Conservation (phyloP, 1,140 invertebrate genomes). For the Glomeris maerens region DNA sequence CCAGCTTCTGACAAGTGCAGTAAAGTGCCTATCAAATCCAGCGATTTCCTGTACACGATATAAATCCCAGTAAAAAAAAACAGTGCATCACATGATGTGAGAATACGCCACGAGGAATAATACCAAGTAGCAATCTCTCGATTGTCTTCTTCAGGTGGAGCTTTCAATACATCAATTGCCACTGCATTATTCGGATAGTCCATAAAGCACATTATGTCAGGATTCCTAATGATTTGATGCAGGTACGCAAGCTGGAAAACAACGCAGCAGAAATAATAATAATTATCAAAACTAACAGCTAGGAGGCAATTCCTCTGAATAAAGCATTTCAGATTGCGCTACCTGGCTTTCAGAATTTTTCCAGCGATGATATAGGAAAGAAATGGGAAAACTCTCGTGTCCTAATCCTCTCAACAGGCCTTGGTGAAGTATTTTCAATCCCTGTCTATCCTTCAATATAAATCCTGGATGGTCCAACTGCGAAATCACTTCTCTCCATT, state of each 20-base stretch:
- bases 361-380: slow-evolving; percentile 78
- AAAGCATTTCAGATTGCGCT: slow-evolving; percentile 5
- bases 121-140: slow-evolving; percentile 80
- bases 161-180: slow-evolving; percentile 74
- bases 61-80: slow-evolving; percentile 10
- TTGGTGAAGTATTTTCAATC: slow-evolving; percentile 62
- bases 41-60: slow-evolving; percentile 43
- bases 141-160: slow-evolving; percentile 76
- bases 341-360: slow-evolving; percentile 73
- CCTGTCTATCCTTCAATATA: slow-evolving; percentile 67
- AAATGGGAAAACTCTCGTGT: slow-evolving; percentile 66
- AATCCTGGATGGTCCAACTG: slow-evolving; percentile 85
- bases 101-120: background rate
- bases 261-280: slow-evolving; percentile 11
- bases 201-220: slow-evolving; percentile 86
- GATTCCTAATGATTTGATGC: slow-evolving; percentile 60
- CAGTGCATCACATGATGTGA: background rate
- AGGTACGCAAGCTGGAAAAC: slow-evolving; percentile 61
- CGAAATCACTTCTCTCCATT: slow-evolving; percentile 81
- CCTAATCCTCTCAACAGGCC: slow-evolving; percentile 60
- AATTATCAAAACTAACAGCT: slow-evolving; percentile 7
- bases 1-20: slow-evolving; percentile 74
- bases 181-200: slow-evolving; percentile 78
- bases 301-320: no score
- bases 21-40: slow-evolving; percentile 78